Evolutionary conservation across 2,113 vertebrate genomes (phyloP).

Genomic region (Condylura cristata): DNA sequence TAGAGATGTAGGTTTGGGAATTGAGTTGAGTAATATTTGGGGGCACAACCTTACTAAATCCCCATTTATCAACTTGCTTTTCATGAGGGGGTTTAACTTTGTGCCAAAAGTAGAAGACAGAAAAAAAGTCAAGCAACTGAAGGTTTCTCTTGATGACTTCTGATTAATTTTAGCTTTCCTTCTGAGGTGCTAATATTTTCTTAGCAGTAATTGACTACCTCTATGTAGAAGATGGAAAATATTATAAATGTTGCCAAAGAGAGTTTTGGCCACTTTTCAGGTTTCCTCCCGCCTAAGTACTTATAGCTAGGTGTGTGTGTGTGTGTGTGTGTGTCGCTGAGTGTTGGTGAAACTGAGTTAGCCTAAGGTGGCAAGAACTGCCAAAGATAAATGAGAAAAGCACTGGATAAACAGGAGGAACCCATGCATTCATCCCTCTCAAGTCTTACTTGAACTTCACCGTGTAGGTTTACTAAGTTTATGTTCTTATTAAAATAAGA

Average conservation of each 20-base stretch:
- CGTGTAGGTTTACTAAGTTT: neutral
- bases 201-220: neutral
- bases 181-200: neutral
- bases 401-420: neutral
- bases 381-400: neutral
- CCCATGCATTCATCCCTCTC: neutral
- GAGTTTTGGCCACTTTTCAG: neutral
- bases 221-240: neutral
- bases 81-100: neutral
- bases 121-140: neutral
- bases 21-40: neutral
- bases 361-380: no score
- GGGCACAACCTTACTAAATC: neutral
- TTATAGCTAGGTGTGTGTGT: neutral
- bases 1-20: neutral
- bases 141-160: neutral
- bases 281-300: neutral
- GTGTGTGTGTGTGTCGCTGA: neutral
- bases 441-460: neutral
- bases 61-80: neutral
- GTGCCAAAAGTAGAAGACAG: neutral
- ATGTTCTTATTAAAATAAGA: neutral
- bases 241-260: neutral
- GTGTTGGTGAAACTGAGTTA: neutral
- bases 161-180: neutral